phyloP scores from a whole-genome alignment of 2,888 invertebrate species.

The Zygothrica quintamaculata region DNA sequence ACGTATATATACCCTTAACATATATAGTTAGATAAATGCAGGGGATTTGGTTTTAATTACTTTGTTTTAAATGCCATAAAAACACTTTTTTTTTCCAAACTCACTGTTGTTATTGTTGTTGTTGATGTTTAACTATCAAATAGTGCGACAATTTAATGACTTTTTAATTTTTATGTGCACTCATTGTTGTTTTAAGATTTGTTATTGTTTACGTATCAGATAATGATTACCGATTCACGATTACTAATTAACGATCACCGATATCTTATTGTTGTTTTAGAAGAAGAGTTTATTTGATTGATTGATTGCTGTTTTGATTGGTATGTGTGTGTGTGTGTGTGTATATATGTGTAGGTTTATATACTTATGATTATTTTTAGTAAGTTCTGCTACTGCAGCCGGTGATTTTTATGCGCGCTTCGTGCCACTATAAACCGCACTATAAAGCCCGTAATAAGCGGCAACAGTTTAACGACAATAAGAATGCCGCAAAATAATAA shows the following conservation, averaged over 20 bases:
- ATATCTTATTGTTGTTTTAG: constrained; percentile 14
- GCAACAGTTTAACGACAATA: constrained; percentile 80
- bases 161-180: constrained; percentile 74
- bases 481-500: constrained; percentile 69
- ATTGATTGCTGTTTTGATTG: constrained; percentile 42
- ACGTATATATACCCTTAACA: no score
- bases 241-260: constrained; percentile 9
- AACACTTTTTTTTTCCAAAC: constrained; percentile 24
- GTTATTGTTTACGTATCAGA: constrained; percentile 40
- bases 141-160: constrained; percentile 66
- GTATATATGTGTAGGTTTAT: no score
- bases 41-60: constrained; percentile 63
- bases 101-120: no score
- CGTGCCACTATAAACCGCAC: constrained; percentile 59
- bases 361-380: constrained; percentile 33
- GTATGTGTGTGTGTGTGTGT: constrained; percentile 5
- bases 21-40: constrained; percentile 23
- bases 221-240: constrained; percentile 25
- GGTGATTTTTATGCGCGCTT: constrained; percentile 41
- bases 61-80: constrained; percentile 76
- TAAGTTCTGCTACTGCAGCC: constrained; percentile 23
- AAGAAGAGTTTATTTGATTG: constrained; percentile 39
- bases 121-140: constrained; percentile 31
- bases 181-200: constrained; percentile 43
- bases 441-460: constrained; percentile 65